Percentiles rank a stretch among this genome's conserved stretches.
Evolutionary conservation across 2,797 vertebrate genomes (phyloP).

Genomic region (Pelochelys cantorii): DNA sequence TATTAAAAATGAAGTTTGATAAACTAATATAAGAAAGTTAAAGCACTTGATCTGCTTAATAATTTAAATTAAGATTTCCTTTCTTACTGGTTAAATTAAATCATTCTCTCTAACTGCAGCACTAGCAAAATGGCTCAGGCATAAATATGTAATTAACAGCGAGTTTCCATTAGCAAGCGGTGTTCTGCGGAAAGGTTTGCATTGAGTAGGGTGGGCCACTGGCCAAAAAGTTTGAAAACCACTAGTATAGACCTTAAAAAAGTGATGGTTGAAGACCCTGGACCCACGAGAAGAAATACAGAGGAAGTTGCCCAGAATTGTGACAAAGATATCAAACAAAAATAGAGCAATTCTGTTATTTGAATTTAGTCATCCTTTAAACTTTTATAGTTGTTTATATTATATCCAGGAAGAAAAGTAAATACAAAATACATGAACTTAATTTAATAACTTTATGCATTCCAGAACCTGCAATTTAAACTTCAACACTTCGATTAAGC

Average conservation of each 20-base stretch:
- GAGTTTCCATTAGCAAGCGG: no score
- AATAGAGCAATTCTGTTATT: neutral
- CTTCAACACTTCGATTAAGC: slow-evolving; percentile 45
- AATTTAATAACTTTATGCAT: slow-evolving; percentile 22
- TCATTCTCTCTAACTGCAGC: no score
- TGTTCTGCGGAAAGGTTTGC: no score
- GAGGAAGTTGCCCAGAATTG: neutral
- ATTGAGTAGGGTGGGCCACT: no score
- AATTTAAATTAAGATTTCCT: no score
- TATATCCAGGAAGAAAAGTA: slow-evolving; percentile 40
- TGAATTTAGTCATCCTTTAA: neutral
- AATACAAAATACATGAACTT: slow-evolving; percentile 18
- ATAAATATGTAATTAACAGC: no score
- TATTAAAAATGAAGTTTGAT: no score
- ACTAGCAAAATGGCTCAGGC: no score
- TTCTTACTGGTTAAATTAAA: no score
- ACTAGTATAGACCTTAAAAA: neutral
- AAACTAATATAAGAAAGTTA: no score
- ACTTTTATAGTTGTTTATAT: slow-evolving; percentile 33
- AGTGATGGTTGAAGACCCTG: neutral
- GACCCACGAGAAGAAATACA: neutral
- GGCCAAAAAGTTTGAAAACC: no score
- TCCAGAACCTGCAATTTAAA: slow-evolving; percentile 50
- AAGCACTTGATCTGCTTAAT: no score
- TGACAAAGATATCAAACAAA: neutral